Base-by-base conservation (phyloP, 1,140 invertebrate genomes). In the Drosophila kohkoa region DNA sequence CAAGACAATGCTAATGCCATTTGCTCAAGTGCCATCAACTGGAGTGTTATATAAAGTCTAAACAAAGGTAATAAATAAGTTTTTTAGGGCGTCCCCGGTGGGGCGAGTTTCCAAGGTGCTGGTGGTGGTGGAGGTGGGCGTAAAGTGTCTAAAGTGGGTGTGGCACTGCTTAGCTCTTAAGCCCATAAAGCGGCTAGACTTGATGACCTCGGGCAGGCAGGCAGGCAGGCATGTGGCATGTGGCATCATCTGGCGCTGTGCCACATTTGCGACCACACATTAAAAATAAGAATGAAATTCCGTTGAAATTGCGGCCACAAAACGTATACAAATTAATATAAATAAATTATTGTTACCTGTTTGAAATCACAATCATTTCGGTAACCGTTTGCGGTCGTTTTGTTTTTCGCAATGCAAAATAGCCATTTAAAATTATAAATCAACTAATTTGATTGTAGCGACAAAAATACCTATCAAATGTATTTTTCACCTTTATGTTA, bases 21-120 rank as follows among this genome's bases (percentile, higher is more conserved):
- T 85, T 74, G 63, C 77, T 75, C 77, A 85, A 85, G 82, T 85
- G 82, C 79, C 82, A 79, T 86, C 82, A 81, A 55, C 79, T 46
- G 41, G 51, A 72, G 78, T 81, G 79, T 73, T 85, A 67, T 86
- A 86, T 86, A 86, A 86, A 86, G 82, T 86, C 79, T 73, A 86
- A 86, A 81, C 82, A 86, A 86, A 86, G 82, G 78, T 86, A 86
- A 86, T 86, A 86, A 86, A 86, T 86, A 86, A 86, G 82, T 81
- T 86, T 63, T 77, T 77, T 67, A 48, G 32, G 66, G 45, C 25
- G 67, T 52, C 73, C 73, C 67, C 45, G 58, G 57, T 64, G 58
- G 41, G 45, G 28, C 38, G 8, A 43, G 8, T 20, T 25, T 49
- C n/a, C 52, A 35, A 38, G 30, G 52, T 58, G 20, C 20, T 25